Base-by-base conservation (phyloP, 1,140 invertebrate genomes). In the Epicauta chinensis region DNA sequence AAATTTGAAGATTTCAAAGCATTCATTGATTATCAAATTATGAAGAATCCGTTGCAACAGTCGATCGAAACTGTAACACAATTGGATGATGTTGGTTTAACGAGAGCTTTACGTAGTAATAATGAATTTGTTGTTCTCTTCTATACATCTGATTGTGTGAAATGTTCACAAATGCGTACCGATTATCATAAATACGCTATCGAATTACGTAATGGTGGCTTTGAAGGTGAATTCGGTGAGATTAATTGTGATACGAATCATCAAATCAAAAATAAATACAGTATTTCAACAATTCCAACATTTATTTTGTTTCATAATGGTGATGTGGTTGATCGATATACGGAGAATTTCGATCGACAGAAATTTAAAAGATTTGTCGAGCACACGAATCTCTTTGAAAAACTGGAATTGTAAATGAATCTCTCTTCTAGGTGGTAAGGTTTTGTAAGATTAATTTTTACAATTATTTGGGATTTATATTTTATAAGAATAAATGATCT, bases 251-350 rank as follows among this genome's bases (percentile, higher is more conserved):
- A 81, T 2, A 68, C 73, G 31, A 71, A 82, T 56, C 66, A 68
- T 32, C 51, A 67, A 11, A 45, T 82, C 1, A 83, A 83, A 56
- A 71, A 72, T 41, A 64, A 67, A 10, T 75, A 82, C 63, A 76
- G 81, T 37, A 81, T 89, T 2, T 73, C 72, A 49, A 83, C 83
- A 11, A 87, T 83, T 67, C 86, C 86, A 6, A 87, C 84, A 6
- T 75, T 87, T 45, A 84, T 82, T 63, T 80, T 86, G 59, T 87
- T 85, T 65, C 77, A 82, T 63, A 78, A 79, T 41, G 85, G 84
- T 54, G 80, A 77, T 61, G 73, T 73, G 43, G 65, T 71, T 1
- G 55, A 58, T 11, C 66, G 73, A 55, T 87, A 85, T 65, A 75
- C 75, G 51, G 82, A 82, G 10, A 78, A 77, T 16, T 68, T 82